Conservation (phyloP, 2,113 vertebrate species). For the Stegastes partitus region DNA sequence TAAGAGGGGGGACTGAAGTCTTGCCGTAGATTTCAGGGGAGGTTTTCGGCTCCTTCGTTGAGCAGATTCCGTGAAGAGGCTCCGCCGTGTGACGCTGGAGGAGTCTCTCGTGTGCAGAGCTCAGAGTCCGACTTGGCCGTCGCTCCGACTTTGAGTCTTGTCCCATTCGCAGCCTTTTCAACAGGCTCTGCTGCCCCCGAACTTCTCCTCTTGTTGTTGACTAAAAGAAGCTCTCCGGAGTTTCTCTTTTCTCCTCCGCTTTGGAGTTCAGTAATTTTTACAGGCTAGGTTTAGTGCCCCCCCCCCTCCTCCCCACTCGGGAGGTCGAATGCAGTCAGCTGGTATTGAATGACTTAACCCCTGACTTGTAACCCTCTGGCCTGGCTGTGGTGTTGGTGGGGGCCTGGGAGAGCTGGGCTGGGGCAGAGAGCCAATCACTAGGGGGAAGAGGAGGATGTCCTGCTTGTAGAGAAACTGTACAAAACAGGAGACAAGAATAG, state of each 20-base stretch:
- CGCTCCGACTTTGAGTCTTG: conserved; percentile 39
- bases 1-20: conserved; percentile 55
- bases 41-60: conserved; percentile 38
- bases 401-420: conserved; percentile 67
- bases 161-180: neutral
- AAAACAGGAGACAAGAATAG: neutral
- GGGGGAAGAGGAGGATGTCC: conserved; percentile 87
- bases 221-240: conserved; percentile 59
- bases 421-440: conserved; percentile 81
- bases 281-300: conserved; percentile 45
- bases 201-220: conserved; percentile 22
- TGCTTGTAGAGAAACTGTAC: conserved; percentile 91
- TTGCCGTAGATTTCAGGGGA: conserved; percentile 22
- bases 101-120: conserved; percentile 18
- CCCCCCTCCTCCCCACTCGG: neutral
- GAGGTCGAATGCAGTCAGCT: conserved; percentile 67
- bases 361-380: conserved; percentile 54
- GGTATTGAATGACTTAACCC: conserved; percentile 64
- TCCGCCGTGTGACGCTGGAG: conserved; percentile 14
- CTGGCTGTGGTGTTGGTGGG: conserved; percentile 49
- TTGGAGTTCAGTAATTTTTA: conserved; percentile 61
- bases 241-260: conserved; percentile 37
- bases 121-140: conserved; percentile 46
- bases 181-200: conserved; percentile 6
- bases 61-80: conserved; percentile 41